Conservation (phyloP, 1,140 invertebrate species). For the Leptoteleia sp. region DNA sequence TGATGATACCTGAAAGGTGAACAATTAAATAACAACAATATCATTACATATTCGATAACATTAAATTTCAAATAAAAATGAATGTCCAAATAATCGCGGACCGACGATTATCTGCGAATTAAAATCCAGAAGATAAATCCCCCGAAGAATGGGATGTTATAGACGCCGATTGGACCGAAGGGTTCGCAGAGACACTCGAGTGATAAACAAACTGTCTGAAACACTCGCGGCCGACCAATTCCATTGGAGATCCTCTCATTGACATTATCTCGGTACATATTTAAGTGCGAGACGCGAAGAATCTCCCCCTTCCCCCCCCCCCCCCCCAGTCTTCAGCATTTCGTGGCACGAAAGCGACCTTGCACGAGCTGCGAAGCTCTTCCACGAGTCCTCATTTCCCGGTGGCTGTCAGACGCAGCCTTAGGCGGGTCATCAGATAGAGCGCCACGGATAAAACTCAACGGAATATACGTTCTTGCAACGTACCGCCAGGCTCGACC, state of each 20-base stretch:
- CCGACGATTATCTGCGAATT: constrained; percentile 18
- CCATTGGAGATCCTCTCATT: constrained; percentile 73
- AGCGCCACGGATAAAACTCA: constrained; percentile 74
- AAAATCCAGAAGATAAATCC: constrained; percentile 51
- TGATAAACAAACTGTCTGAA: constrained; percentile 80
- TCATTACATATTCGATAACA: background rate
- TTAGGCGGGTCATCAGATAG: constrained; percentile 81
- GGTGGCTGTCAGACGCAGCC: constrained; percentile 79
- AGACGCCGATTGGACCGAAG: constrained; percentile 69
- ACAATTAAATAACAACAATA: background rate
- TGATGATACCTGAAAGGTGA: too few species aligned
- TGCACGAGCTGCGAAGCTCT: constrained; percentile 67
- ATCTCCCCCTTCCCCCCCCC: too few species aligned
- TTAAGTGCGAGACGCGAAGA: constrained; percentile 79
- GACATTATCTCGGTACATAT: constrained; percentile 81
- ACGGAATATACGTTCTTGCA: constrained; percentile 68
- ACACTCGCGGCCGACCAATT: constrained; percentile 74
- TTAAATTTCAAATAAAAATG: constrained; percentile 28
- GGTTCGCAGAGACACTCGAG: constrained; percentile 72
- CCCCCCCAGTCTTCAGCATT: constrained; percentile 56
- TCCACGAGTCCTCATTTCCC: constrained; percentile 78
- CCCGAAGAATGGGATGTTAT: constrained; percentile 37
- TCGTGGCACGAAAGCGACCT: constrained; percentile 56
- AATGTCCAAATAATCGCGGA: constrained; percentile 24
- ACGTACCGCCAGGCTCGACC: constrained; percentile 48